Base-by-base conservation (phyloP, 2,113 vertebrate species). In the Etia nguti region DNA sequence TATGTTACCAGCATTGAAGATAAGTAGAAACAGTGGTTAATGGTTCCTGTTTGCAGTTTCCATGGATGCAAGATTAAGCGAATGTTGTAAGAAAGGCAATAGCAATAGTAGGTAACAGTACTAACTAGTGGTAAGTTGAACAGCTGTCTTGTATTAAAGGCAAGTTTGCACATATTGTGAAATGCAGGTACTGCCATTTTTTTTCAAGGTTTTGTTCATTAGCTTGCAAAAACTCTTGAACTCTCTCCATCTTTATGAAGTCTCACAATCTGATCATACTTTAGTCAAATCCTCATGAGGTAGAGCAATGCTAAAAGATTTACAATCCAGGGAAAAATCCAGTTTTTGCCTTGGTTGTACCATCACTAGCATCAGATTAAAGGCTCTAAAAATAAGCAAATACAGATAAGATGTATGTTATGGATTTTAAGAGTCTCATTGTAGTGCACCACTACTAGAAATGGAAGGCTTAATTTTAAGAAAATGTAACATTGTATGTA, bases 261-360 rank as follows among this genome's bases (percentile, higher is more conserved):
- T 36, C 31, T 36, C 31, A 62, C 4, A 62, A 62, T 62, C 1
- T 0, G 59, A 62, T 62, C 31, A 62, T 62, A 36, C 59, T 62
- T 62, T n/a, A 62, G 59, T 62, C 31, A 7, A 62, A 62, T 36
- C 59, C 59, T 62, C 6, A 36, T 62, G 59, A 62, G 6, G 31
- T 10, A n/a, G 59, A 62, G 4, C 18, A 38, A 65, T n/a, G 6
- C 60, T 12, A n/a, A 65, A 65, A 12, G 60, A 65, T 65, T 36
- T 36, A 8, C 18, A 65, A 36, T 36, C 60, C 31, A 65, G 2
- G 60, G 31, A 12, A 38, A 38, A n/a, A 18, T 18, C 10, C 29
- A 0, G 36, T 65, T 65, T 59, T 65, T 7, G 0, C 5, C 4
- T 65, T 65, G 2, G 0, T 65, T 65, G 34, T 22, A 38, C 60